Evolutionary conservation across 1,140 invertebrate genomes (phyloP).

Genomic region (Pemphigus obesinymphae): DNA sequence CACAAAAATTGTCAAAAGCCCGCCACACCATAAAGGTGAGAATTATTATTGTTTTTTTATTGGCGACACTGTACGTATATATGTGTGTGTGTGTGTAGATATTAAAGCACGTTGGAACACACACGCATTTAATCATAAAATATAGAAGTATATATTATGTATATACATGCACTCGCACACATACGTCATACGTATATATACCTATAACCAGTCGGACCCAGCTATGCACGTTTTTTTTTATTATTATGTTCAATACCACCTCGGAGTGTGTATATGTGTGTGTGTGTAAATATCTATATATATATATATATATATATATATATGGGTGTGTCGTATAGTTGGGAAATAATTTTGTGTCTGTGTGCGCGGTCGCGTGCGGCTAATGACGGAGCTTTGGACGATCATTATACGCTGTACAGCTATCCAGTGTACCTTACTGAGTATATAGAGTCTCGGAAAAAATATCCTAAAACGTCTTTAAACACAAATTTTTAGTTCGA

Average conservation of each 20-base stretch:
- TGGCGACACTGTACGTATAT: background rate
- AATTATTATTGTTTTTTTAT: conserved; percentile 21
- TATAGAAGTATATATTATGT: background rate
- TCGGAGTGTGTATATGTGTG: background rate
- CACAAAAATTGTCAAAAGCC: conserved; percentile 7
- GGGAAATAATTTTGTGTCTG: background rate
- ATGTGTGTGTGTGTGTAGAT: background rate
- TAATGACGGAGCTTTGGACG: too few species aligned
- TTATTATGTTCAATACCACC: background rate
- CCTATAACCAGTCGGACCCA: background rate
- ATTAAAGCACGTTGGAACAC: background rate
- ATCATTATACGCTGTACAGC: too few species aligned
- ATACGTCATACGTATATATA: too few species aligned
- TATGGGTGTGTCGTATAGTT: too few species aligned
- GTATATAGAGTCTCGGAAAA: too few species aligned
- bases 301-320: background rate
- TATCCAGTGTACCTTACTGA: too few species aligned
- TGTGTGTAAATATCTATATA: too few species aligned
- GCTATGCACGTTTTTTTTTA: background rate
- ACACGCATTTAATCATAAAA: background rate
- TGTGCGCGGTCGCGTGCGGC: background rate
- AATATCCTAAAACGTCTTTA: too few species aligned
- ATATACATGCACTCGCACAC: background rate
- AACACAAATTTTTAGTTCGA: too few species aligned
- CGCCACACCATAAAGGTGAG: background rate